Conservation (phyloP, 2,113 vertebrate species). For the Pandion haliaetus region DNA sequence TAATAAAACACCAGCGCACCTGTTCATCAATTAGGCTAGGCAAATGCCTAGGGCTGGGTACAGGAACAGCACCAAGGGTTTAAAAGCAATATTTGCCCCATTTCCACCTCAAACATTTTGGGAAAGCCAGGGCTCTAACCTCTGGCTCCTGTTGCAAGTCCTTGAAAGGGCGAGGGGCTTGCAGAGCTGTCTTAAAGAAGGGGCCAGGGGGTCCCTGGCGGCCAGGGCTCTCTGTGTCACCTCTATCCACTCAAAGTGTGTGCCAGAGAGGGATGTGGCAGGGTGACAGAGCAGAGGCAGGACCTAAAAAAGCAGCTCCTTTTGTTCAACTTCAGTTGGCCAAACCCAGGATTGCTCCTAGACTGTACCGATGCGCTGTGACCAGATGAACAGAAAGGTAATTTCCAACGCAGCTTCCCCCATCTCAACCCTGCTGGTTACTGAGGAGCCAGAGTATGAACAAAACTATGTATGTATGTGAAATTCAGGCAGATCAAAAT, state of each 20-base stretch:
- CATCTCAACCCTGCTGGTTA: neutral
- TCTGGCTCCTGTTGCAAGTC: neutral
- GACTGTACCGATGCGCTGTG: rapidly evolving
- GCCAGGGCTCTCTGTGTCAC: neutral
- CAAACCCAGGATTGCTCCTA: neutral
- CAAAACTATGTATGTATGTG: neutral
- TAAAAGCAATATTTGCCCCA: neutral
- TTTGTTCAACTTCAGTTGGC: neutral
- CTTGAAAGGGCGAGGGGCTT: neutral
- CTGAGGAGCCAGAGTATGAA: neutral
- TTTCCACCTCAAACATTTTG: neutral
- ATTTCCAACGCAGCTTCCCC: neutral
- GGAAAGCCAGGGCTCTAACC: neutral
- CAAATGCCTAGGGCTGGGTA: neutral
- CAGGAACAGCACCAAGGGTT: neutral
- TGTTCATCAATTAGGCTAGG: rapidly evolving
- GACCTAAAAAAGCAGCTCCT: neutral
- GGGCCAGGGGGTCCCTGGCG: neutral
- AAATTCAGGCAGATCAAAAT: neutral
- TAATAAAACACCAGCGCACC: neutral
- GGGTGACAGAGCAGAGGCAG: neutral
- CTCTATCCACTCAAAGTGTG: neutral
- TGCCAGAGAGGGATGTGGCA: neutral
- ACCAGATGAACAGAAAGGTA: neutral
- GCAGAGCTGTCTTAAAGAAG: neutral